Conservation (phyloP, 2,888 invertebrate species). For the Helleia helle region DNA sequence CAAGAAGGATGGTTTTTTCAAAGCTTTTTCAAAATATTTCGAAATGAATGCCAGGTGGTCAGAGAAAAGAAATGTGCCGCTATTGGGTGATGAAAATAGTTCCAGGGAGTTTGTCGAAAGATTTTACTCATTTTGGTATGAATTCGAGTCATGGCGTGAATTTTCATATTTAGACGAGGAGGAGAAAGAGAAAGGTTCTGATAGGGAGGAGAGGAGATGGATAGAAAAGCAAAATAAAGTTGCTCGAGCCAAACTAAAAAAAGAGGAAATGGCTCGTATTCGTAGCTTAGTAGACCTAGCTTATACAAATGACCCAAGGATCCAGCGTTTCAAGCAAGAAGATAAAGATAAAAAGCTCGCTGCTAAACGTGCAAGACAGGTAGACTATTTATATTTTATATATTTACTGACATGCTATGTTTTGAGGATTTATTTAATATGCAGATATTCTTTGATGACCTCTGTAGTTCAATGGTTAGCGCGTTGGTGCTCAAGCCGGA, state of each 20-base stretch:
- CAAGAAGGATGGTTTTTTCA: conserved; percentile 85
- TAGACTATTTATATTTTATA: conserved; percentile 25
- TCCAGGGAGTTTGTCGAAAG: conserved; percentile 88
- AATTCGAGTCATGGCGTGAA: conserved; percentile 99
- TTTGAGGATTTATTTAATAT: no score
- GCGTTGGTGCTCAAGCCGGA: no score
- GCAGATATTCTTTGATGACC: no score
- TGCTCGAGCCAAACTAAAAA: conserved; percentile 92
- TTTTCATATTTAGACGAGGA: conserved; percentile 99
- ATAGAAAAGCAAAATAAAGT: conserved; percentile 99
- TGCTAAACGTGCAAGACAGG: conserved; percentile 89
- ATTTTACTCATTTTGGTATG: conserved; percentile 99
- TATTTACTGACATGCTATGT: no score
- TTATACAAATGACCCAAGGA: conserved; percentile 94
- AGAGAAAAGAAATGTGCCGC: conserved; percentile 87
- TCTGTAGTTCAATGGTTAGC: no score
- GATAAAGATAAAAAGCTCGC: conserved; percentile 93
- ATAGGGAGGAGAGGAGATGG: conserved; percentile 96
- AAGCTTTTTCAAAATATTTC: conserved; percentile 79
- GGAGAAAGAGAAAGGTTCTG: conserved; percentile 97
- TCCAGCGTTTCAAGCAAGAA: conserved; percentile 92
- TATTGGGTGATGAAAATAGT: conserved; percentile 84
- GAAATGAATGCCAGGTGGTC: conserved; percentile 93
- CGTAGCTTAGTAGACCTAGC: conserved; percentile 94
- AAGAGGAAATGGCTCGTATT: conserved; percentile 96